Evolutionary conservation across 2,113 vertebrate species (phyloP), one percentile per base, ranked within the genome.

Genomic region (Orcinus orca): DNA sequence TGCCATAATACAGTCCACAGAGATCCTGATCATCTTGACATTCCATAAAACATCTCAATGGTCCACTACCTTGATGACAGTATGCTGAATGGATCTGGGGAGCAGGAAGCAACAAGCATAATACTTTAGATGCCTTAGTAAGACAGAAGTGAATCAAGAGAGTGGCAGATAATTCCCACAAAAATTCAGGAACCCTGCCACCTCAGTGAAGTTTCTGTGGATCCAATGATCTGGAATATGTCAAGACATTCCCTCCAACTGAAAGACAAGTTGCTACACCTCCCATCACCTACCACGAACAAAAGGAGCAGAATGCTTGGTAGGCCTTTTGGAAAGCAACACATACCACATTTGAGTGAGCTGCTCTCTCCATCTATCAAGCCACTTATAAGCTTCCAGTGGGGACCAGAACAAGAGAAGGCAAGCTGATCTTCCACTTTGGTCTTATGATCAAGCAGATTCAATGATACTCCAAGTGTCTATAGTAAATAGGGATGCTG

Each of bases 101-200:
- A 94, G 73, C 65, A 96, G 95, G 91, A 92, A 97, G 97, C 91
- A 83, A 97, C 93, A 96, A 93, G 84, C 20, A 58, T 58, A 58
- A 58, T 81, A 94, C 84, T 92, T 95, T 86, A 96, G 88, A 92
- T 58, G 79, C n/a, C 84, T 95, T 86, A 70, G 29, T 15, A 55
- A 84, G 73, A 94, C 17, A 26, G 7, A 76, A 53, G 21, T 74
- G n/a, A 81, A 70, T 76, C 73, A 73, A 58, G 63, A 92, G 44
- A 88, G 47, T 82, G 31, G 83, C 67, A 94, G 88, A 58, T 29
- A 76, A 84, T 58, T 36, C 36, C 41, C 58, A 74, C 58, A 68
- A 73, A 80, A 73, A 55, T 31, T 62, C 26, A 91, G 70, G 55
- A 76, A 44, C 53, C 44, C 62, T 93, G 68, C 58, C 58, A 88